phyloP scores from a whole-genome alignment of 2,797 vertebrate species.

The Phoeniculus purpureus region DNA sequence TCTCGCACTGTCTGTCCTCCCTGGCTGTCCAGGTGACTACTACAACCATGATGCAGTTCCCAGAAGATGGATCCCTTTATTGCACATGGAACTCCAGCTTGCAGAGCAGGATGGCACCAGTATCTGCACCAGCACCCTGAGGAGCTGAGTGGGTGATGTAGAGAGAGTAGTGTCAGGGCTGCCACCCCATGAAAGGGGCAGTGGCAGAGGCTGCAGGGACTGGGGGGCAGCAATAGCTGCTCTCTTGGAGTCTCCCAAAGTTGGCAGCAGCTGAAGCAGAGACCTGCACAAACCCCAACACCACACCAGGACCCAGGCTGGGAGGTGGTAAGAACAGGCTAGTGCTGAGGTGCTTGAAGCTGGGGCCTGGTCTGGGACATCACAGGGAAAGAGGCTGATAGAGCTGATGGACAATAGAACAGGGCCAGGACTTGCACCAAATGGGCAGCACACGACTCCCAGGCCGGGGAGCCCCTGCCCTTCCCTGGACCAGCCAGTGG shows the following conservation, averaged over 20 bases:
- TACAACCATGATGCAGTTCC: rapidly evolving
- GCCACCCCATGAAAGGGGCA: not conserved
- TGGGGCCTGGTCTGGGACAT: rapidly evolving
- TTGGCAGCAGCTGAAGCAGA: not conserved
- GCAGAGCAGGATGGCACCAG: not conserved
- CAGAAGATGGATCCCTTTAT: rapidly evolving
- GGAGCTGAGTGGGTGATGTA: not conserved
- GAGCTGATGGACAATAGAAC: not conserved
- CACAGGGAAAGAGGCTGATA: rapidly evolving
- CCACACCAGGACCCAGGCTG: not conserved
- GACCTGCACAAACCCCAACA: not conserved
- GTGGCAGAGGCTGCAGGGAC: not conserved
- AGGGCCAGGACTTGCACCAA: not conserved
- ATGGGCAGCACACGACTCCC: not conserved
- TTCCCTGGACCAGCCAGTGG: not conserved
- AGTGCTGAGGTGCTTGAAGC: not conserved
- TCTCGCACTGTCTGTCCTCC: not conserved
- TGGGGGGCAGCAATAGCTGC: not conserved
- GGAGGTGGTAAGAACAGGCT: not conserved
- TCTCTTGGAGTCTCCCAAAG: not conserved
- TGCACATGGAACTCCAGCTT: rapidly evolving
- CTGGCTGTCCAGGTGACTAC: not conserved
- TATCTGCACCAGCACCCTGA: too few species aligned
- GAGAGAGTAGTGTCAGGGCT: not conserved
- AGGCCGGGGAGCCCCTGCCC: too few species aligned